These are phyloP conservation scores for Pycnomerus fuliginosus DNA, from an alignment of 2,888 invertebrate genomes.

Conservation along the genomic window DNA sequence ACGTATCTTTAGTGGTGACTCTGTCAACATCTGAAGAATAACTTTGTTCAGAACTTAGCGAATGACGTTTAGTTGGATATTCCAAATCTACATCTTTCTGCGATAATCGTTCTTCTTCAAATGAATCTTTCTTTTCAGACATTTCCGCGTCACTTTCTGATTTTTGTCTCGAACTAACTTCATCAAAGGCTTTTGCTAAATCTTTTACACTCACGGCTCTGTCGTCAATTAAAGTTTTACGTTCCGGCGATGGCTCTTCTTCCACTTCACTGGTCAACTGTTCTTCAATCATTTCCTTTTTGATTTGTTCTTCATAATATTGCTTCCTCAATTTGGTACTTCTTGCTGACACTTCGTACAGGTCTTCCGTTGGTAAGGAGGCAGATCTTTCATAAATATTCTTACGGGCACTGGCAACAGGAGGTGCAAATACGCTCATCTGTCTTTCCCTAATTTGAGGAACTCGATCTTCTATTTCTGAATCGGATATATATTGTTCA, in stretches of 20 bases:
- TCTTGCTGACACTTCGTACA: constrained; percentile 57
- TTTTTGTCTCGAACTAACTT: constrained; percentile 12
- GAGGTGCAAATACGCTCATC: constrained; percentile 51
- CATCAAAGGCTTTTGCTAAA: constrained; percentile 24
- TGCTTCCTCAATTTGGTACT: constrained; percentile 59
- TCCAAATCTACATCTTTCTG: constrained; percentile 40
- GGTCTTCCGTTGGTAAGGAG: constrained; percentile 55
- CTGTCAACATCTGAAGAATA: constrained; percentile 40
- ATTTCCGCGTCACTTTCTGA: constrained; percentile 27
- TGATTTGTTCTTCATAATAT: constrained; percentile 62
- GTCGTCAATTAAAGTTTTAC: constrained; percentile 46
- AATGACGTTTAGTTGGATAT: constrained; percentile 36
- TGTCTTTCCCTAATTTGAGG: constrained; percentile 51
- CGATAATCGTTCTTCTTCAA: constrained; percentile 34
- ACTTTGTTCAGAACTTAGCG: constrained; percentile 45
- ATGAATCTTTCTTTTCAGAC: constrained; percentile 25
- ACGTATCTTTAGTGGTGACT: constrained; percentile 36
- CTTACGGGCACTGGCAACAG: constrained; percentile 43
- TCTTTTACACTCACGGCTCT: constrained; percentile 25
- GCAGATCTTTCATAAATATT: constrained; percentile 54
- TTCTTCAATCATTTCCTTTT: constrained; percentile 59
- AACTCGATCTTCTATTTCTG: constrained; percentile 52
- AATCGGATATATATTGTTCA: constrained; percentile 51
- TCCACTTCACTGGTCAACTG: constrained; percentile 54
- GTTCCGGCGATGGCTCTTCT: constrained; percentile 54